phyloP scores from a whole-genome alignment of 2,797 vertebrate genomes.

The Pseudomugil gertrudae region DNA sequence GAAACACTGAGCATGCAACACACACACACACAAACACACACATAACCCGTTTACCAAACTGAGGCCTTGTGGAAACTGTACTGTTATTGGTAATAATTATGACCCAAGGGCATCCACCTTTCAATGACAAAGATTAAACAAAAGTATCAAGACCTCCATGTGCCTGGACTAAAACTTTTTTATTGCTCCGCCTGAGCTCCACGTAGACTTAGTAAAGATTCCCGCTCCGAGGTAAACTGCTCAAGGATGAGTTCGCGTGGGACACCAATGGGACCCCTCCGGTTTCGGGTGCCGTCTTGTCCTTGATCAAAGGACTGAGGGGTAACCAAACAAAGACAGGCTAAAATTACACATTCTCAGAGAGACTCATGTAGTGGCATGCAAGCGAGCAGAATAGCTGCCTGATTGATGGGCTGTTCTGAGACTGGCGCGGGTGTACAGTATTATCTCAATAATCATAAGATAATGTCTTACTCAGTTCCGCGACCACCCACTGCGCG shows the following conservation, averaged over 20 bases:
- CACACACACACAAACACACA: constrained; percentile 47
- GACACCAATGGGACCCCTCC: constrained; percentile 62
- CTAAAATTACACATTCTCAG: constrained; percentile 79
- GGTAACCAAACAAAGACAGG: constrained; percentile 77
- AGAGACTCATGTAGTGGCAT: constrained; percentile 73
- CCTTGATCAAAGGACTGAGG: constrained; percentile 75
- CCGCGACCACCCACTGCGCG: constrained; percentile 76
- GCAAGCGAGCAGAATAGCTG: constrained; percentile 70
- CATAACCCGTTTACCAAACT: constrained; percentile 69
- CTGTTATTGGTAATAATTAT: constrained; percentile 78
- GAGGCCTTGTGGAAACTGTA: constrained; percentile 63
- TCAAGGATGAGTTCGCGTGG: constrained; percentile 59
- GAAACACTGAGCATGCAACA: constrained; percentile 72
- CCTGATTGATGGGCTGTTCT: constrained; percentile 79
- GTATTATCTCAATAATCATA: constrained; percentile 83
- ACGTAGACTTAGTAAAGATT: constrained; percentile 55
- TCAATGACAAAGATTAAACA: constrained; percentile 75
- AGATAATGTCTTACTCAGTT: constrained; percentile 81
- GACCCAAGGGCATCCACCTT: constrained; percentile 70
- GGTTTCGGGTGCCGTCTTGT: constrained; percentile 71
- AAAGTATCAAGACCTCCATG: constrained; percentile 54
- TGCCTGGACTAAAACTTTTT: constrained; percentile 62
- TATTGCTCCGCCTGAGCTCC: constrained; percentile 50
- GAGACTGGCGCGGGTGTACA: constrained; percentile 74
- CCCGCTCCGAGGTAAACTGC: constrained; percentile 38